Evolutionary conservation across 2,888 invertebrate genomes (phyloP), one percentile per base, ranked within the genome.

Genomic region (Cotesia congregata): DNA sequence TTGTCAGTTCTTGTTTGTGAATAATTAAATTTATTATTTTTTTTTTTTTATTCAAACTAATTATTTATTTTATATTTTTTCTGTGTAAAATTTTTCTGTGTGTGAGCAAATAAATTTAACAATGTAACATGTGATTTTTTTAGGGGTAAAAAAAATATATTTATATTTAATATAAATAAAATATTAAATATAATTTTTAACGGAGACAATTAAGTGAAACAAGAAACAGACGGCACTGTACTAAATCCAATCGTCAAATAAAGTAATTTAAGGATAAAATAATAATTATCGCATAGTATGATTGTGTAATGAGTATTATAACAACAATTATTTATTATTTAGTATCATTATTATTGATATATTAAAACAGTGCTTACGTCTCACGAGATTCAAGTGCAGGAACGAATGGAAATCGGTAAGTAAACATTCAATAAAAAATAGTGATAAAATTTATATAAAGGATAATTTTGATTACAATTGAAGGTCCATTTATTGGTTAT

Each of bases 181-280:
- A 70, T 64, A 15, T 50, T 40, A 41, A 69, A 38, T 61, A 40
- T 12, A 68, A 70, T 40, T 50, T 12, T 41, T 50, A 64, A 38
- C 62, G 64, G 67, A 76, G 67, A 61, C 40, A 61, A 67, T 41
- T 50, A 72, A 76, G 72, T 50, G 61, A 62, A 76, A 76, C 65
- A 67, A 74, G 65, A 79, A 77, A 74, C 75, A 70, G 69, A 78
- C 73, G 20, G 76, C 75, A 79, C 20, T 61, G 74, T 69, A 78
- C 77, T 80, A 77, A 75, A 79, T 78, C 78, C 69, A 78, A 81
- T 50, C 74, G 78, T 78, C 77, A 74, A 75, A 80, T 67, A 79
- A 67, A 78, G 80, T 78, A 79, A 79, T 75, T 76, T 38, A 50
- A 59, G 30, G 3, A 30, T 30, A 30, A 3, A 30, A 30, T 30